phyloP scores from a whole-genome alignment of 2,797 vertebrate genomes.

The Malacoraja senta region DNA sequence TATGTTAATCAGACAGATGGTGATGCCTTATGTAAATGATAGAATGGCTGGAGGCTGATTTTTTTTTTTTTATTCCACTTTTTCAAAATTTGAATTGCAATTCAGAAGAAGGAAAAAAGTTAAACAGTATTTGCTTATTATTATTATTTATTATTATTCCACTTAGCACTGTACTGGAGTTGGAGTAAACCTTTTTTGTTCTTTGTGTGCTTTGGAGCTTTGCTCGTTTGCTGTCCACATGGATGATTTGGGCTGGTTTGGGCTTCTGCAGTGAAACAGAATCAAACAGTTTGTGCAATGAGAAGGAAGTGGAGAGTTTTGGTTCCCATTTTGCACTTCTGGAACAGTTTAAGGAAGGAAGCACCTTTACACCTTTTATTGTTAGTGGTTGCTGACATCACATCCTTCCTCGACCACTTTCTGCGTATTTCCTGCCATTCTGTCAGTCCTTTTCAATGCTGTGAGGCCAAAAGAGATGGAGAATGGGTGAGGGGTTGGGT shows the following conservation, averaged over 20 bases:
- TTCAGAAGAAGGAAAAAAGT: neutral
- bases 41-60: neutral
- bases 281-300: slow-evolving; percentile 59
- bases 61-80: no score
- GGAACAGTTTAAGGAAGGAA: slow-evolving; percentile 87
- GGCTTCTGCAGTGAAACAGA: slow-evolving; percentile 55
- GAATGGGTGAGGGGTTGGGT: slow-evolving; percentile 13
- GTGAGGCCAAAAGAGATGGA: slow-evolving; percentile 47
- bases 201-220: slow-evolving; percentile 42
- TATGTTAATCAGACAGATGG: neutral
- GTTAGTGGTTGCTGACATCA: slow-evolving; percentile 81
- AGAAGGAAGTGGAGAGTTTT: slow-evolving; percentile 81
- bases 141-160: no score
- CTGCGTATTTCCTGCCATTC: slow-evolving; percentile 82
- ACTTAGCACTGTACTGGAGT: neutral
- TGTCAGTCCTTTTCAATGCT: slow-evolving; percentile 64
- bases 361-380: slow-evolving; percentile 92
- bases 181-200: neutral
- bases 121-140: neutral
- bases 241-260: slow-evolving; percentile 50
- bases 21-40: neutral
- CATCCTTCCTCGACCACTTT: slow-evolving; percentile 72
- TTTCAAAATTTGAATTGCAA: neutral
- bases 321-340: slow-evolving; percentile 76
- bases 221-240: slow-evolving; percentile 48